Evolutionary conservation across 1,140 invertebrate genomes (phyloP).

Genomic region (Amphibalanus amphitrite): DNA sequence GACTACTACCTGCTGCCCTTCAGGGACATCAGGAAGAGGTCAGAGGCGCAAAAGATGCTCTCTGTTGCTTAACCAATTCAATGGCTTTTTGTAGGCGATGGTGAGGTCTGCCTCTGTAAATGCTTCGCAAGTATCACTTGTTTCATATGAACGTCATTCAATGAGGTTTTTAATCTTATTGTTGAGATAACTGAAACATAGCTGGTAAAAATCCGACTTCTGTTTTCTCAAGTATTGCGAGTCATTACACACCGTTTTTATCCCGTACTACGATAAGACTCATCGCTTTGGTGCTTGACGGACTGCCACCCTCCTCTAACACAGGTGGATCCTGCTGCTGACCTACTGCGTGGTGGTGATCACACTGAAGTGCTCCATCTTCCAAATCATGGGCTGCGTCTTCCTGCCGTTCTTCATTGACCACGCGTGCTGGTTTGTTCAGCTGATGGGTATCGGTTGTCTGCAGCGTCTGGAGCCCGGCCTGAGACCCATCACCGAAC

Average conservation of each 20-base stretch:
- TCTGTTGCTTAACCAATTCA: too few species aligned
- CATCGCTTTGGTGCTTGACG: constrained; percentile 20
- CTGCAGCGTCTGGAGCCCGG: constrained; percentile 33
- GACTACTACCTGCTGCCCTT: constrained; percentile 75
- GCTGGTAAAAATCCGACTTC: too few species aligned
- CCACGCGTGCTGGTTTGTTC: constrained; percentile 69
- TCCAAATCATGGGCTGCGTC: constrained; percentile 79
- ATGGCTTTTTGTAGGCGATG: too few species aligned
- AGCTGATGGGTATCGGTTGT: constrained; percentile 77
- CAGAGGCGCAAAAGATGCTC: too few species aligned
- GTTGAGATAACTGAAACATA: too few species aligned
- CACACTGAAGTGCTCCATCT: constrained; percentile 52
- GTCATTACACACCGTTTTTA: neutral
- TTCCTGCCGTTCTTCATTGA: constrained; percentile 44
- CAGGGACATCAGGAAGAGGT: neutral
- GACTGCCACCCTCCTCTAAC: neutral
- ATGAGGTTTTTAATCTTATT: too few species aligned
- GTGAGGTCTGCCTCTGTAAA: too few species aligned
- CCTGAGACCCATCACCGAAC: too few species aligned
- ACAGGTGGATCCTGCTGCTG: constrained; percentile 76
- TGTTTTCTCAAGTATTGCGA: too few species aligned
- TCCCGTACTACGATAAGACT: neutral
- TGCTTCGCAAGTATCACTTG: too few species aligned
- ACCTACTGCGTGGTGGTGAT: constrained; percentile 82
- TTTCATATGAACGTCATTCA: too few species aligned